Base-by-base conservation (phyloP, 2,113 vertebrate species). In the Ursus arctos region DNA sequence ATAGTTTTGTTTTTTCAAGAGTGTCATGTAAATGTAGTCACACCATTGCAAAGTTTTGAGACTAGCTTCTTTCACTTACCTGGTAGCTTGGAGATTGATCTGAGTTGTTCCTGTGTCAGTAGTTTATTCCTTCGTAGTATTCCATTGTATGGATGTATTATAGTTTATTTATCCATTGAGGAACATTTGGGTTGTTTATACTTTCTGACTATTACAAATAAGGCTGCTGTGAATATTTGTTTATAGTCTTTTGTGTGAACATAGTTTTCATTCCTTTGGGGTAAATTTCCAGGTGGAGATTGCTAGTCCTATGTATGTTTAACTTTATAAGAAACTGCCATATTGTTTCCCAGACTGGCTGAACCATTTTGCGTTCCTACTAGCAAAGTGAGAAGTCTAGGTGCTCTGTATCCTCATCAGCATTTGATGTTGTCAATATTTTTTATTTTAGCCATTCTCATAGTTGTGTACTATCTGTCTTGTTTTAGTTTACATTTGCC, bases 401-500 rank as follows among this genome's bases (percentile, higher is more conserved):
- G 63, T 80, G 74, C 24, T 80, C 47, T 91, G 15, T 63, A 9
- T 40, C 74, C 33, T 91, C 47, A 80, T 16, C 59, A 96, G n/a
- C 19, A 79, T 91, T 71, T 71, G 21, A 31, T 91, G 80, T 72
- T 80, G 14, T 72, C 24, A 16, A 4, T 31, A 47, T 91, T 85
- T 87, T 85, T 82, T 82, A 79, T 71, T 80, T 80, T 81, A 69
- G 31, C 40, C 63, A 57, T 96, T 88, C 53, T 82, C 55, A 53
- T 82, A 59, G 33, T 61, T 71, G 14, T 40, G 7, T 74, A 88
- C 21, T 74, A 65, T 57, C 12, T 67, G 7, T 69, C 36, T 59
- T 36, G 19, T 87, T 76, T 92, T 76, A 74, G 47, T 93, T 82
- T 83, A 47, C 51, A 80, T 82, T 96, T 88, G 31, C 85, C 71